A percentile compares a stretch with the other conserved stretches of the same genome.
phyloP scores from a whole-genome alignment of 2,797 vertebrate genomes.

The Pseudotriccus pelzelni region DNA sequence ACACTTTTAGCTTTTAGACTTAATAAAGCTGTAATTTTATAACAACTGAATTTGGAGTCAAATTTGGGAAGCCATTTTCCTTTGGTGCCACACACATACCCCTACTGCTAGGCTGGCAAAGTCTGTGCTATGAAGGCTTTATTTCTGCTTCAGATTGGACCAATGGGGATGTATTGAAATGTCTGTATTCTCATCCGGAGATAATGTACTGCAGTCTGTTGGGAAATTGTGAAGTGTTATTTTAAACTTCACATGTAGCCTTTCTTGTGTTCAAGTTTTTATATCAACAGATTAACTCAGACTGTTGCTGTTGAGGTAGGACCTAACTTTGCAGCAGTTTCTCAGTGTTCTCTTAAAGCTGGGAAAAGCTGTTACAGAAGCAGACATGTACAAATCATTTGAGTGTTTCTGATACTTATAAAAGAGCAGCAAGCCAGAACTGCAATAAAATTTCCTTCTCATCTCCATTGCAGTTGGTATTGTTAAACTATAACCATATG shows the following conservation, averaged over 20 bases:
- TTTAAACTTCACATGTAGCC: background rate
- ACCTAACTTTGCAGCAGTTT: background rate
- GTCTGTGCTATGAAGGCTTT: background rate
- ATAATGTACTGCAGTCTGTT: background rate
- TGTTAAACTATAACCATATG: conserved; percentile 37
- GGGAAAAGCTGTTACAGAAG: background rate
- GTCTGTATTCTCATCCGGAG: background rate
- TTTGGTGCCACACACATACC: background rate
- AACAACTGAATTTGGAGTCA: background rate
- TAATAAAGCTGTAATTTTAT: background rate
- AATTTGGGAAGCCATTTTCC: background rate
- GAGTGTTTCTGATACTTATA: background rate
- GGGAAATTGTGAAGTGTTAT: background rate
- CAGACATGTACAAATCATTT: background rate
- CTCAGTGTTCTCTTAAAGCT: background rate
- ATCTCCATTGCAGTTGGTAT: background rate
- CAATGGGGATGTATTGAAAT: background rate
- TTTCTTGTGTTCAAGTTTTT: background rate
- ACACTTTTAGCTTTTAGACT: background rate
- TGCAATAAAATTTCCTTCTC: background rate
- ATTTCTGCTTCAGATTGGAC: background rate
- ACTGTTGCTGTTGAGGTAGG: background rate
- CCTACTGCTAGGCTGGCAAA: background rate
- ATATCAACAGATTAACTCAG: background rate
- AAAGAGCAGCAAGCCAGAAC: conserved; percentile 14